Percentiles rank a stretch among this genome's conserved stretches.
phyloP scores from a whole-genome alignment of 2,888 invertebrate genomes.

The Caenorhabditis sp. region DNA sequence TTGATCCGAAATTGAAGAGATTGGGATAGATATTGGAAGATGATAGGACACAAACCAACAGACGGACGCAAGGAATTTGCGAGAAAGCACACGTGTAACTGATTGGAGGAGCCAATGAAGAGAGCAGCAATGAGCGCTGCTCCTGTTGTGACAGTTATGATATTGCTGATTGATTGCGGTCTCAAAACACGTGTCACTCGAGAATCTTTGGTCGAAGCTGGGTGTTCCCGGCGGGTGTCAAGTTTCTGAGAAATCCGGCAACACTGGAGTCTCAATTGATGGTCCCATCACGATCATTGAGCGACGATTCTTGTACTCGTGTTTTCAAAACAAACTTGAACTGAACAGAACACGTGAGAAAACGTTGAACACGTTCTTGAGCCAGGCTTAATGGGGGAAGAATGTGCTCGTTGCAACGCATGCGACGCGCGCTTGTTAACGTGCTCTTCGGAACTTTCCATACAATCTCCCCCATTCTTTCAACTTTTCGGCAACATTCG shows the following conservation, averaged over 20 bases:
- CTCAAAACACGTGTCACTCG: conserved; percentile 43
- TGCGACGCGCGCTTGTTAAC: too few species aligned
- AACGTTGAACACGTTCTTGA: too few species aligned
- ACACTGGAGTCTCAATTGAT: too few species aligned
- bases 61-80: neutral
- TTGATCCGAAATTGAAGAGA: conserved; percentile 4
- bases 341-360: too few species aligned
- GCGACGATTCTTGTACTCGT: too few species aligned
- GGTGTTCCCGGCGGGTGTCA: neutral
- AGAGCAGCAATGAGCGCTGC: neutral
- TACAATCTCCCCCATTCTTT: too few species aligned
- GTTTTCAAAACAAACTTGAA: too few species aligned
- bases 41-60: neutral
- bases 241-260: neutral
- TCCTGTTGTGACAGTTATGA: conserved; percentile 48
- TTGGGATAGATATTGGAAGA: neutral
- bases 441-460: too few species aligned
- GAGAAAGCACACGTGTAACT: conserved; percentile 29
- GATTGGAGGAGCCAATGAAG: conserved; percentile 6
- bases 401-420: too few species aligned
- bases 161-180: conserved; percentile 46
- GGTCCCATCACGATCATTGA: too few species aligned
- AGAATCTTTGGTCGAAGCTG: conserved; percentile 36
- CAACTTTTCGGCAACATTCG: neutral
- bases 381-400: too few species aligned